These are phyloP conservation scores for Heliconius himera DNA, from an alignment of 1,140 invertebrate species.

Conservation along the genomic window DNA sequence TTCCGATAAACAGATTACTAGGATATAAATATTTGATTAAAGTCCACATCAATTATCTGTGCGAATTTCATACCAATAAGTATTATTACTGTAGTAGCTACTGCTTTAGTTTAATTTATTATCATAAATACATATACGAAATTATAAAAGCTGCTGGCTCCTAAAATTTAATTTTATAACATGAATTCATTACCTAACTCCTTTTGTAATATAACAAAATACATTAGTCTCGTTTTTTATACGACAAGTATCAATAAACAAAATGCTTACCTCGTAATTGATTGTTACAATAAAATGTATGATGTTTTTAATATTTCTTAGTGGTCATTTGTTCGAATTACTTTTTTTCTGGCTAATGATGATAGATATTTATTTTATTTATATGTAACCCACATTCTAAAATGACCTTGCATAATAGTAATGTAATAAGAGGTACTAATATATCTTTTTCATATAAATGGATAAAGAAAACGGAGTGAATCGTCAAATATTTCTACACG, in stretches of 20 bases:
- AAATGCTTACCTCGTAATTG: slow-evolving; percentile 21
- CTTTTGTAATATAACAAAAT: slow-evolving; percentile 16
- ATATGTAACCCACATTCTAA: slow-evolving; percentile 1
- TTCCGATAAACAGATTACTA: too few relatives aligned
- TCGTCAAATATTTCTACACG: neutral
- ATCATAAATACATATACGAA: too few relatives aligned
- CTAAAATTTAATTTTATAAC: neutral
- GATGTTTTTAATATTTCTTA: slow-evolving; percentile 10
- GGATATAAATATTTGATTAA: too few relatives aligned
- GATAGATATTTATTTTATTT: slow-evolving; percentile 14
- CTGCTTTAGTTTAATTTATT: too few relatives aligned
- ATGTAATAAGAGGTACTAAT: neutral
- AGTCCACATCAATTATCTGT: too few relatives aligned
- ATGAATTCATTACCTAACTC: neutral
- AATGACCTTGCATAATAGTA: slow-evolving; percentile 14
- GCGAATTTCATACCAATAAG: too few relatives aligned
- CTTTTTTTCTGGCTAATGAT: slow-evolving; percentile 10
- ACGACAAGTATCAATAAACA: slow-evolving; percentile 11
- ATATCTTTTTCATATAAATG: neutral
- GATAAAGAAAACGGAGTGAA: neutral
- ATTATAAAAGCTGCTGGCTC: neutral
- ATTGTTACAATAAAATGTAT: slow-evolving; percentile 16
- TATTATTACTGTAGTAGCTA: too few relatives aligned
- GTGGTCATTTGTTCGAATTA: slow-evolving; percentile 17
- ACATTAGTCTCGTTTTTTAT: slow-evolving; percentile 19